phyloP scores from a whole-genome alignment of 2,888 invertebrate species.

The Uropetala carovei region DNA sequence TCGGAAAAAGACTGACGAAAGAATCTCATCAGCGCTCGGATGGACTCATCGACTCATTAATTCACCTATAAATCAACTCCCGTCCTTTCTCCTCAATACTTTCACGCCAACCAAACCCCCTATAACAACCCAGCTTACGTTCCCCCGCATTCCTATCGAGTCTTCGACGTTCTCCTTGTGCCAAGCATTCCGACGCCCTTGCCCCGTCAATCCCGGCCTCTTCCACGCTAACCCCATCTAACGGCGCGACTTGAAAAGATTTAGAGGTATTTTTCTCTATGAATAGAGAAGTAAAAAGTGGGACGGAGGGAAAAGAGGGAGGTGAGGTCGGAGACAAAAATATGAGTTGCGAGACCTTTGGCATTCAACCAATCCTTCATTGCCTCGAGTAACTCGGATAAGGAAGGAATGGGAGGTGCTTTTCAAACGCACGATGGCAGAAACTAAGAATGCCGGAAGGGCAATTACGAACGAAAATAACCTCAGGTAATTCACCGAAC shows the following conservation, averaged over 20 bases:
- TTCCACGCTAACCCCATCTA: too few species aligned
- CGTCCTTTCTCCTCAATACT: not conserved
- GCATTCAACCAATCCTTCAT: not conserved
- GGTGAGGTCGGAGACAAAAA: conserved; percentile 16
- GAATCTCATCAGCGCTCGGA: not conserved
- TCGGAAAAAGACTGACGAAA: not conserved
- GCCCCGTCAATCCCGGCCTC: not conserved
- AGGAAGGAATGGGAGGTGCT: not conserved
- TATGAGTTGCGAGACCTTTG: conserved; percentile 12
- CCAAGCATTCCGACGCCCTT: not conserved
- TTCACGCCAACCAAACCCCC: not conserved
- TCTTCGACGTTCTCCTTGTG: not conserved
- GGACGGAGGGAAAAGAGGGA: not conserved
- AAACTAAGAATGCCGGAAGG: too few species aligned
- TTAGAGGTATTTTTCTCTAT: not conserved
- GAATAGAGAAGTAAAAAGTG: not conserved
- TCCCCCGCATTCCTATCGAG: not conserved
- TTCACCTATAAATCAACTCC: not conserved
- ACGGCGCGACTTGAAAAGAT: too few species aligned
- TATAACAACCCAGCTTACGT: too few species aligned
- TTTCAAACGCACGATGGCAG: too few species aligned
- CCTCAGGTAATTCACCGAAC: too few species aligned
- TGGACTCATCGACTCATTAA: not conserved
- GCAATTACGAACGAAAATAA: too few species aligned
- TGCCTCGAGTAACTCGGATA: not conserved